Base-by-base conservation (phyloP, 2,113 vertebrate genomes). In the Junco hyemalis region DNA sequence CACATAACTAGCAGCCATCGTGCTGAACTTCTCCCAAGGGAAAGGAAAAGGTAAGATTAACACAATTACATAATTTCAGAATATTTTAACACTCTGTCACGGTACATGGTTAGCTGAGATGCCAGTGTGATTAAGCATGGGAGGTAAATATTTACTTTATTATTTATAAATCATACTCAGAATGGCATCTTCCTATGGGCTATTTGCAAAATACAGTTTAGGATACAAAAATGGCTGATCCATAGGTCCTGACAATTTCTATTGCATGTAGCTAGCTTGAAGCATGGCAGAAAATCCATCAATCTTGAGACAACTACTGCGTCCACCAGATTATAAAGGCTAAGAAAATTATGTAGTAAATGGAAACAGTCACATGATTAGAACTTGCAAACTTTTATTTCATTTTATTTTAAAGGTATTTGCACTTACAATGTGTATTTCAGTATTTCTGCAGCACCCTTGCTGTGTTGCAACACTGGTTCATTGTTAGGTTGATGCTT, bases 21-120 rank as follows among this genome's bases (percentile, higher is more conserved):
- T n/a, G 47, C 59, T 56, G 51, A 90, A 35, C 70, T 57, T 71
- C 85, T 88, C 74, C 78, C 4, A 24, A 65, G 40, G 57, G 93
- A 89, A 65, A 72, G n/a, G 26, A 90, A 94, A 94, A 96, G 94
- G 95, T 95, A 94, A 89, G 81, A 94, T 47, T 45, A 88, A 54
- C 42, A 87, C 4, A 87, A 47, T 63, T 31, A 44, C 8, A 45
- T 36, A 33, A 36, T 66, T 92, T 77, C 76, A 90, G 15, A 44
- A 36, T 70, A 80, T 82, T 91, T 90, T 73, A 94, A 77, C 16
- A 29, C n/a, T 65, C 25, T 40, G 70, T 18, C 26, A 40, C 1
- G 2, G 21, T n/a, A 77, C 18, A 15, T 4, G 2, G 25, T 29
- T 59, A 91, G 59, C 35, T 42, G 74, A 94, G 22, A 86, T 68